Evolutionary conservation across 2,888 invertebrate genomes (phyloP).

Genomic region (Parnassius glacialis): DNA sequence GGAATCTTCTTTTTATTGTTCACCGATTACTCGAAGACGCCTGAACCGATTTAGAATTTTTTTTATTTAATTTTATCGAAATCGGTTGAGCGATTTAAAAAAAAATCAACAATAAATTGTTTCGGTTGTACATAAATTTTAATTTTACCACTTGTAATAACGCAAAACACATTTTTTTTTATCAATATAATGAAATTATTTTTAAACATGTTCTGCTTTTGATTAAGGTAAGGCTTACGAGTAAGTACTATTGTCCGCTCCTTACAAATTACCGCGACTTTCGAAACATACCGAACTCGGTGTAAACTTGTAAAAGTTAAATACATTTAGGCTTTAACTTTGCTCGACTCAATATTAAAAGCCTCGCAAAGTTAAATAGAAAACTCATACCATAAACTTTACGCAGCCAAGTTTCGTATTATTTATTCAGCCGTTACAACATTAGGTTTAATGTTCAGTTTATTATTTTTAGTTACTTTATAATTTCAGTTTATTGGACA

Average conservation of each 20-base stretch:
- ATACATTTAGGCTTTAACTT: constrained; percentile 14
- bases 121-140: too few species aligned
- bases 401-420: constrained; percentile 7
- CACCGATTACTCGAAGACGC: too few species aligned
- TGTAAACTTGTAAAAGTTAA: constrained; percentile 13
- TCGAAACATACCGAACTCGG: constrained; percentile 7
- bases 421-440: constrained; percentile 19
- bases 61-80: too few species aligned
- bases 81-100: too few species aligned
- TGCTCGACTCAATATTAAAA: constrained; percentile 19
- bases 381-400: constrained; percentile 18
- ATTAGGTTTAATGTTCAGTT: constrained; percentile 4
- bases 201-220: too few species aligned
- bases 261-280: constrained; percentile 1
- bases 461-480: background rate
- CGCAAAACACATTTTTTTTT: too few species aligned
- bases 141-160: too few species aligned
- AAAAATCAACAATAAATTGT: too few species aligned
- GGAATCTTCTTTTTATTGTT: too few species aligned
- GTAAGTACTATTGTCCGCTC: constrained; percentile 16
- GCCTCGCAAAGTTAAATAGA: constrained; percentile 23
- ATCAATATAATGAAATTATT: too few species aligned
- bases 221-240: background rate
- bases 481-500: background rate
- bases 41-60: too few species aligned